Evolutionary conservation across 2,113 vertebrate species (phyloP).

Genomic region (Daphoenositta chrysoptera): DNA sequence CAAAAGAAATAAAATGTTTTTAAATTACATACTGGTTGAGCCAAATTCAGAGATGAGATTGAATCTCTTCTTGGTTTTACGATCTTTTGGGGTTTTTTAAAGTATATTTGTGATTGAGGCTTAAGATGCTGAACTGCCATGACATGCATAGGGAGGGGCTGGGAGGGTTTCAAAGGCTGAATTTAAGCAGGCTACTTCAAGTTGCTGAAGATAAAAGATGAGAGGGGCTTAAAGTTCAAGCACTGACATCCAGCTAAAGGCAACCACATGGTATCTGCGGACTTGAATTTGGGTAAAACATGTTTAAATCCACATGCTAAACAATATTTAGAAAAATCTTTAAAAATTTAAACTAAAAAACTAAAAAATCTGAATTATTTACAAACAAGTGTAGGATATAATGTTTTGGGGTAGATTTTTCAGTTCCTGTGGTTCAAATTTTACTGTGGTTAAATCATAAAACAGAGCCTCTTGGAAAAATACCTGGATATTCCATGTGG

Average conservation of each 20-base stretch:
- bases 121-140: background rate
- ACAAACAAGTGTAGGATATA: background rate
- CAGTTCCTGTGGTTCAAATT: background rate
- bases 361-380: background rate
- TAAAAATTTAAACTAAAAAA: too few relatives aligned
- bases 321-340: background rate
- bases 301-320: background rate
- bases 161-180: background rate
- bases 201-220: constrained; percentile 17
- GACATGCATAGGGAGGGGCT: background rate
- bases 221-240: constrained; percentile 16
- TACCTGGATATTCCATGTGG: background rate
- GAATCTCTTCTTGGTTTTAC: background rate
- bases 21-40: background rate
- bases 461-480: background rate
- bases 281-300: background rate
- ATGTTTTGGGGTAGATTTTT: background rate
- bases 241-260: constrained; percentile 1
- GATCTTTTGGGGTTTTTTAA: background rate
- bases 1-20: background rate
- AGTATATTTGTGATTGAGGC: background rate
- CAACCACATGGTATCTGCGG: background rate
- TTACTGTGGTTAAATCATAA: background rate
- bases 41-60: background rate
- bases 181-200: constrained; percentile 12